Evolutionary conservation across 2,888 invertebrate species (phyloP).

Genomic region (Petrolisthes manimaculis): DNA sequence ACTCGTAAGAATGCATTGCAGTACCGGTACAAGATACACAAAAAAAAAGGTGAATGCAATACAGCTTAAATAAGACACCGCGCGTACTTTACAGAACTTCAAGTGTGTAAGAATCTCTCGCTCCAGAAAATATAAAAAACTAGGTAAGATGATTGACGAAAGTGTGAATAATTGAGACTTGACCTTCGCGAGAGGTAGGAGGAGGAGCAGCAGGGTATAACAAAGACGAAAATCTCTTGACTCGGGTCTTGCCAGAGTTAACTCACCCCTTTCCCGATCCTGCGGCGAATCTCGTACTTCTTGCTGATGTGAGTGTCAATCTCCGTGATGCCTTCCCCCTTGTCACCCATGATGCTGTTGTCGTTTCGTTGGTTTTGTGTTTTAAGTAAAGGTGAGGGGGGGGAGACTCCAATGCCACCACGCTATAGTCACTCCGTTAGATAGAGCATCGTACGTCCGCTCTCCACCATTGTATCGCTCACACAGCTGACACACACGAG

Average conservation of each 20-base stretch:
- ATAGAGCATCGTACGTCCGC: conserved; percentile 6
- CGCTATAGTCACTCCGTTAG: conserved; percentile 45
- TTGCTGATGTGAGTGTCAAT: conserved; percentile 64
- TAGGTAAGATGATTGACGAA: too few species aligned
- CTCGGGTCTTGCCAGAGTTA: background rate
- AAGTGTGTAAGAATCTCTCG: too few species aligned
- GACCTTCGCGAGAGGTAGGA: too few species aligned
- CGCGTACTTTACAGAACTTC: too few species aligned
- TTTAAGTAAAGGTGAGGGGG: background rate
- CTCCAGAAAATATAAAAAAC: too few species aligned
- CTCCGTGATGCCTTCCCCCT: conserved; percentile 62
- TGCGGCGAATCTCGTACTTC: conserved; percentile 64
- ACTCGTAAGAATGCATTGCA: too few species aligned
- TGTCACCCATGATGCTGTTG: conserved; percentile 44
- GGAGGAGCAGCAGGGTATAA: too few species aligned
- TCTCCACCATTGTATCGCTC: conserved; percentile 48
- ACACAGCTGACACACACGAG: conserved; percentile 31
- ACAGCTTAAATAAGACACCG: too few species aligned
- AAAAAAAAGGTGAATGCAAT: too few species aligned
- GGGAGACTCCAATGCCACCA: conserved; percentile 51
- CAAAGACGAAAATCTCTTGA: too few species aligned
- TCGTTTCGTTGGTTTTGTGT: background rate
- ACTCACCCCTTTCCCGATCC: conserved; percentile 66
- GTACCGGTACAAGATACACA: too few species aligned
- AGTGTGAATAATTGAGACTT: too few species aligned